Evolutionary conservation across 1,140 invertebrate species (phyloP).

Genomic region (Zaprionus inermis): DNA sequence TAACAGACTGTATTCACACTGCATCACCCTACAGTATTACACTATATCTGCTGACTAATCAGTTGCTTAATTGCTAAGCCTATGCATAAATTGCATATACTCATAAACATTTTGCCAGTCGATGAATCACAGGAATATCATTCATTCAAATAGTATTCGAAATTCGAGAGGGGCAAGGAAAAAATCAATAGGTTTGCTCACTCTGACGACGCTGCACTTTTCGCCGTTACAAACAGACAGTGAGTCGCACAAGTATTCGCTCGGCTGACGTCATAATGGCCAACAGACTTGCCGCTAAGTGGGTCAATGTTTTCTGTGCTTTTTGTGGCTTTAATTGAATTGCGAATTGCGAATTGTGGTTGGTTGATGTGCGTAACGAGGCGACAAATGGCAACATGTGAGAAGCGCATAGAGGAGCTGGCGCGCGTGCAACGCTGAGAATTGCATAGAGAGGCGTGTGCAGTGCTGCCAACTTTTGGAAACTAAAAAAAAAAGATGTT

Average conservation of each 20-base stretch:
- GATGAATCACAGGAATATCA: conserved; percentile 57
- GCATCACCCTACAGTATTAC: background rate
- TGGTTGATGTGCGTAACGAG: conserved; percentile 27
- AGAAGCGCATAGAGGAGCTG: conserved; percentile 4
- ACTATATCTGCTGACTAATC: conserved; percentile 37
- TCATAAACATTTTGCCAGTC: conserved; percentile 28
- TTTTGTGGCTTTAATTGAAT: conserved; percentile 68
- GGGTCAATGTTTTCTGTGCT: conserved; percentile 69
- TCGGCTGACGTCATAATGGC: conserved; percentile 66
- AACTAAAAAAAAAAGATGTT: background rate
- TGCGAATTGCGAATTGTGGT: conserved; percentile 39
- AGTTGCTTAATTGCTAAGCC: conserved; percentile 43
- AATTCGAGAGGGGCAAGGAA: background rate
- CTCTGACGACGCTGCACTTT: conserved; percentile 57
- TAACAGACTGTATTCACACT: conserved; percentile 4
- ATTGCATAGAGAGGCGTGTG: conserved; percentile 9
- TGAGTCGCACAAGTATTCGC: conserved; percentile 7
- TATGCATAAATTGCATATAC: conserved; percentile 45
- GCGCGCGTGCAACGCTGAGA: background rate
- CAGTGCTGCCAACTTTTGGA: too few species aligned
- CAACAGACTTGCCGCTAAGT: conserved; percentile 59
- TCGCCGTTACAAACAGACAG: conserved; percentile 28
- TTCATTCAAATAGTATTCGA: conserved; percentile 17
- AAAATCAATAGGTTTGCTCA: conserved; percentile 68
- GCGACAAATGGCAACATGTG: background rate